Percentiles rank a stretch among this genome's conserved stretches.
Evolutionary conservation across 2,113 vertebrate genomes (phyloP).

Genomic region (Cavia porcellus): DNA sequence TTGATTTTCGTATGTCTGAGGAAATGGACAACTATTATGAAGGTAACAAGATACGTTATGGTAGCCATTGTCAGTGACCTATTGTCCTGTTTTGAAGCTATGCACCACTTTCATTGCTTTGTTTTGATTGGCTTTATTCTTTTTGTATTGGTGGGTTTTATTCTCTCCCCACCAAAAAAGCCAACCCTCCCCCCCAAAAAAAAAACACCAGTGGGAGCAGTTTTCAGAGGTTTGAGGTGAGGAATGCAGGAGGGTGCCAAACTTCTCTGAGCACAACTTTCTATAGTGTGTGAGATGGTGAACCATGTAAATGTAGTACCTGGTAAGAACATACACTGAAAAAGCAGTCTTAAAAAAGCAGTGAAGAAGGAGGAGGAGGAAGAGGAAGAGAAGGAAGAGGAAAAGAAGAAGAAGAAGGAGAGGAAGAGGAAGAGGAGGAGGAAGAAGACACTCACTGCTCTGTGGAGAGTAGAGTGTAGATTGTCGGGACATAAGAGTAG

Average conservation of each 20-base stretch:
- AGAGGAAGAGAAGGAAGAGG: no score
- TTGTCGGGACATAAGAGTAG: background rate
- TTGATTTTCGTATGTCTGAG: no score
- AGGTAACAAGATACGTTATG: no score
- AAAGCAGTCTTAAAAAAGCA: background rate
- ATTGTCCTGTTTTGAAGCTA: no score
- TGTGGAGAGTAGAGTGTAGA: background rate
- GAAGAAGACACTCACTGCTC: background rate
- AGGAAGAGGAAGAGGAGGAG: background rate
- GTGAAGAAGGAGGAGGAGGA: no score
- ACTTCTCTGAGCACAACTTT: background rate
- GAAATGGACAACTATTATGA: no score
- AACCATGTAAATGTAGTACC: background rate
- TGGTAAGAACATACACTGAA: conserved; percentile 12
- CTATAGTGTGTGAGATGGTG: background rate
- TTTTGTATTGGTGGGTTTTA: no score
- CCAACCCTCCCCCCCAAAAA: no score
- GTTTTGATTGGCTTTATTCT: no score
- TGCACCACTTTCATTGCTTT: no score
- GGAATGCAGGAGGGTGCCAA: background rate
- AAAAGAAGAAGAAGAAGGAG: background rate
- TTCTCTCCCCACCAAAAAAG: no score
- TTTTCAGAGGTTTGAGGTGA: background rate
- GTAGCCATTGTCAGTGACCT: no score
- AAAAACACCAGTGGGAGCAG: background rate